Evolutionary conservation across 2,797 vertebrate species (phyloP), one percentile per base, ranked within the genome.

Genomic region (Paedocypris micromegethes): DNA sequence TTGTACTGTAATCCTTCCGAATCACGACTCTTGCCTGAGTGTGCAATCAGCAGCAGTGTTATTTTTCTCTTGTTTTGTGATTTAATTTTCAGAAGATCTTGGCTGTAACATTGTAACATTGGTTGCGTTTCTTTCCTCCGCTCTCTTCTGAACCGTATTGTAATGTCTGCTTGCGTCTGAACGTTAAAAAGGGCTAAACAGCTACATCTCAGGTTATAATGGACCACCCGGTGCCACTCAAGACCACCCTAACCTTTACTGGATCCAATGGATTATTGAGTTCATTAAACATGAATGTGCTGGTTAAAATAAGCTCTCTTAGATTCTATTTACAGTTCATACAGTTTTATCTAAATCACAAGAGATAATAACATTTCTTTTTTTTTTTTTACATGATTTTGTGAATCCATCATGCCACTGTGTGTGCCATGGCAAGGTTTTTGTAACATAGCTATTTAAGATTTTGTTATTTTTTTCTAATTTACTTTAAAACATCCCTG

Each of bases 21-120:
- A 68, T 74, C 58, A 44, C 55, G 44, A 56, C 51, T 62, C 43
- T 9, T 56, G 61, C 56, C 55, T 65, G 39, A 65, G 37, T 64
- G 62, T 51, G 59, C 60, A 41, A 53, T 64, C 50, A 40, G 60
- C 2, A 23, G 78, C 78, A 81, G 78, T 81, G 76, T 81, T 81
- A 82, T 78, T 75, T 69, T 79, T 57, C 2, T 66, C 53, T 46
- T 53, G 64, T 64, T 73, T 48, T 64, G 59, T 56, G 52, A 66
- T 76, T 82, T 79, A 58, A 23, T 23, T 23, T 76, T 78, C 74
- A 76, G 76, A 76, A 68, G 8, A 64, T 43, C 39, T 63, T 42
- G 43, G 63, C 74, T 52, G 44, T 70, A 72, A 55, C 23, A 23
- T 23, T 23, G 23, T 23, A 23, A 23, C 23, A 23, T 23, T 23